Evolutionary conservation across 1,140 invertebrate species (phyloP), one percentile per base, ranked within the genome.

Genomic region (Protaetia brevitarsis): DNA sequence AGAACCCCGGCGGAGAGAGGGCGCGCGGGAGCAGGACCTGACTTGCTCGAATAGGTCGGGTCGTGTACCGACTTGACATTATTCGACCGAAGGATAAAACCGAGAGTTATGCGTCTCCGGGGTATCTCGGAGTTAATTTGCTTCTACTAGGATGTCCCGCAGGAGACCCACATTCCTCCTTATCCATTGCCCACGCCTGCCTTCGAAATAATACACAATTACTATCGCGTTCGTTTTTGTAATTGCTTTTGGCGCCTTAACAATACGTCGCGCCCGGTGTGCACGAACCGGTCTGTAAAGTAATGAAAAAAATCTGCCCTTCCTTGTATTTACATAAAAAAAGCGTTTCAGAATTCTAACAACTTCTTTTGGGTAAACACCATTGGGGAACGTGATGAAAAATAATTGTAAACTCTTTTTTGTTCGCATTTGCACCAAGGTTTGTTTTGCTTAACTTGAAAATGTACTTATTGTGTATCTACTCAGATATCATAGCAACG

Each of bases 91-190:
- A 74, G 73, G 73, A 73, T 74, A 70, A 74, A 73, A 73, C 70
- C 69, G 68, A 69, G 64, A 74, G 70, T 74, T 74, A 74, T 74
- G 72, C 67, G 58, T 72, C 73, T 68, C 67, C 21, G 10, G 72
- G 37, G 73, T 68, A 65, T 73, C 66, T 66, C 51, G 41, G 68
- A 72, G 73, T 74, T 74, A 74, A 74, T 74, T 74, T 74, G 73
- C 70, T 74, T 73, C 63, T 70, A 68, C 67, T 69, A 74, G 73
- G 72, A 73, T 69, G 73, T 73, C 73, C 70, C 73, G 63, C 64
- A 51, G 71, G 73, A 72, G 13, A 51, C n/a, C 11, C 34, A 16
- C 34, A 37, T 16, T 16, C 16, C 34, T 11, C 34, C 10, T 16
- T 37, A 37, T 10, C 16, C 3, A 11, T 37, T 37, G 5, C 11